phyloP scores from a whole-genome alignment of 1,140 invertebrate species.

The Pseudobourletiella spinata region DNA sequence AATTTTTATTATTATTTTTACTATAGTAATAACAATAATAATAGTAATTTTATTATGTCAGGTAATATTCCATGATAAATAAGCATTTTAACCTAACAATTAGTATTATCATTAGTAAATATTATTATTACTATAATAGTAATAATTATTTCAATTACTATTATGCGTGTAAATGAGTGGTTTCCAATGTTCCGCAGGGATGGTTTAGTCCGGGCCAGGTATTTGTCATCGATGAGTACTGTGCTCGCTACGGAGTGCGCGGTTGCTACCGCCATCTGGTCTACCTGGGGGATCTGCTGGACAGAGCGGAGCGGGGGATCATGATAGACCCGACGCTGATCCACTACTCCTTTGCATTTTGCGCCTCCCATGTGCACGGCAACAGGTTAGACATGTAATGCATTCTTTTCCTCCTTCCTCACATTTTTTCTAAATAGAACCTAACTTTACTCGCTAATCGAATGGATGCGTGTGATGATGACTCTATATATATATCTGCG shows the following conservation, averaged over 20 bases:
- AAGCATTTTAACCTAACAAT: no score
- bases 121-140: no score
- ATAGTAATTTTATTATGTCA: no score
- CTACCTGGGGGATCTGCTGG: slow-evolving; percentile 90
- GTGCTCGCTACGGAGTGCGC: slow-evolving; percentile 91
- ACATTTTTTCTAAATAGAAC: slow-evolving; percentile 10
- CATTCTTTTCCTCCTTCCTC: slow-evolving; percentile 25
- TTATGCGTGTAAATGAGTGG: no score
- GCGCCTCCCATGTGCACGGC: slow-evolving; percentile 96
- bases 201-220: slow-evolving; percentile 99
- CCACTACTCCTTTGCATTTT: slow-evolving; percentile 98
- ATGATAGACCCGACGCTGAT: slow-evolving; percentile 98
- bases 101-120: no score
- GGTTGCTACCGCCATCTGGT: slow-evolving; percentile 94
- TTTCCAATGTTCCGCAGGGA: no score
- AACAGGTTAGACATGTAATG: slow-evolving; percentile 61
- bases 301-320: slow-evolving; percentile 85
- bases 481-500: slow-evolving; percentile 12
- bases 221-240: slow-evolving; percentile 97
- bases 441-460: slow-evolving; percentile 16
- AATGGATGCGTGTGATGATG: slow-evolving; percentile 25
- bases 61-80: no score
- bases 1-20: no score
- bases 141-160: no score
- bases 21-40: no score